Base-by-base conservation (phyloP, 2,113 vertebrate genomes). In the Tympanuchus pallidicinctus region DNA sequence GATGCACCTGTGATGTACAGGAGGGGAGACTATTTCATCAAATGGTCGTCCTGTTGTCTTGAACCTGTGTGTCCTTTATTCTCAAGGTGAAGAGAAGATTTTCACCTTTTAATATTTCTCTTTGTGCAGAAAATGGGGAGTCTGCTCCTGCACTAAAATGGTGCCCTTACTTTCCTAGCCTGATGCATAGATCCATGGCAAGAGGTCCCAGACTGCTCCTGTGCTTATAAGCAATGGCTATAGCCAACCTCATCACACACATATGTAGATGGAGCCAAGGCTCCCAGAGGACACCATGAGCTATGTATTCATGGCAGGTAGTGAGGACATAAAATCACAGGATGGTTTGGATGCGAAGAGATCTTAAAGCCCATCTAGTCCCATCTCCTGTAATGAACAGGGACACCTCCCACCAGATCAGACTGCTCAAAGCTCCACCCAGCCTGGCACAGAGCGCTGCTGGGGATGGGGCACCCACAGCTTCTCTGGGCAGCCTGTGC, bases 1-100 rank as follows among this genome's bases (percentile, higher is more conserved):
- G 3, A 7, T 0, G 6, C 1, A 3, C 6, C 43, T 47, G 40
- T 60, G 74, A 52, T 28, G 6, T n/a, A 50, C 0, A 0, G 24
- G 9, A 75, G 2, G 8, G 32, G 34, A 27, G 3, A 4, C 20
- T 61, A 0, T 20, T 13, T 85, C 66, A 38, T 43, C 8, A 10
- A 66, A 40, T 6, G 2, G 2, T 79, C 16, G 3, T 66, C 18
- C 82, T 76, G 36, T 80, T 24, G 2, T 86, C 60, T 77, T 52
- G 54, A 52, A 3, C 20, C 67, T 66, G 61, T 10, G 3, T 21
- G 48, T 47, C 13, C 27, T 82, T 1, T 8, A 17, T 36, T 89
- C 13, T 14, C 28, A 63, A 38, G 50, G 27, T 30, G 6, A 80
- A 60, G 32, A 27, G 24, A 56, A 54, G 30, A 11, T 61, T 43